These are phyloP conservation scores for Adelosebastes latens DNA, from an alignment of 2,797 vertebrate genomes.

Conservation along the genomic window DNA sequence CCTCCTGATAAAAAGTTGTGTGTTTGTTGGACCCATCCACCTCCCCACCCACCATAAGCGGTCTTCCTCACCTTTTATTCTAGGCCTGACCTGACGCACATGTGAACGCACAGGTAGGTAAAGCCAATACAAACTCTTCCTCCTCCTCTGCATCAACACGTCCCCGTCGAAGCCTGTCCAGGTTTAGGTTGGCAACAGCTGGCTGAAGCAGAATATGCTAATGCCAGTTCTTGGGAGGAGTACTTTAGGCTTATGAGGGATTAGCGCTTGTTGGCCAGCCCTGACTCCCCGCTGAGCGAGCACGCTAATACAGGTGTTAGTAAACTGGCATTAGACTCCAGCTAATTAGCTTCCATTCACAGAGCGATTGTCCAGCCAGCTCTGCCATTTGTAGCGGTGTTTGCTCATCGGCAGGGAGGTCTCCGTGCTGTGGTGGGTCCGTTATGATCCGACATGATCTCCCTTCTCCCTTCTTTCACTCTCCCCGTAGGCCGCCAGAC, in stretches of 20 bases:
- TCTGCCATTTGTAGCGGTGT: conserved; percentile 86
- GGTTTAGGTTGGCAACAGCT: conserved; percentile 88
- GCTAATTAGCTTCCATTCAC: conserved; percentile 90
- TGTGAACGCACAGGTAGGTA: background rate
- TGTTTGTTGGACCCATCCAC: too few relatives aligned
- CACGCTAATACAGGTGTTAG: conserved; percentile 96
- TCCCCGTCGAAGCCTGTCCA: conserved; percentile 78
- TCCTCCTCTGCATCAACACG: background rate
- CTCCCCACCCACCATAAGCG: too few relatives aligned
- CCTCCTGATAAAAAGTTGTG: too few relatives aligned
- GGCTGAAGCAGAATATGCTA: conserved; percentile 92
- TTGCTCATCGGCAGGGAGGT: conserved; percentile 86
- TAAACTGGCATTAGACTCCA: conserved; percentile 89
- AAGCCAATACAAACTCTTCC: background rate
- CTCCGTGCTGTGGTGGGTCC: conserved; percentile 92
- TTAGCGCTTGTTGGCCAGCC: conserved; percentile 90
- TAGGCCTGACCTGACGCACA: background rate
- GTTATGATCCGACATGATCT: conserved; percentile 80
- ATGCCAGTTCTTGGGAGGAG: conserved; percentile 82
- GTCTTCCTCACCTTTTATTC: too few relatives aligned
- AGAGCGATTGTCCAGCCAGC: conserved; percentile 79
- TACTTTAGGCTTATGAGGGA: conserved; percentile 90
- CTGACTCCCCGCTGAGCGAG: conserved; percentile 85
- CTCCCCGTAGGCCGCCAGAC: conserved; percentile 23
- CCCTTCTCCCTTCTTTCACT: conserved; percentile 56